phyloP scores from a whole-genome alignment of 2,797 vertebrate genomes.

The Staurois parvus region DNA sequence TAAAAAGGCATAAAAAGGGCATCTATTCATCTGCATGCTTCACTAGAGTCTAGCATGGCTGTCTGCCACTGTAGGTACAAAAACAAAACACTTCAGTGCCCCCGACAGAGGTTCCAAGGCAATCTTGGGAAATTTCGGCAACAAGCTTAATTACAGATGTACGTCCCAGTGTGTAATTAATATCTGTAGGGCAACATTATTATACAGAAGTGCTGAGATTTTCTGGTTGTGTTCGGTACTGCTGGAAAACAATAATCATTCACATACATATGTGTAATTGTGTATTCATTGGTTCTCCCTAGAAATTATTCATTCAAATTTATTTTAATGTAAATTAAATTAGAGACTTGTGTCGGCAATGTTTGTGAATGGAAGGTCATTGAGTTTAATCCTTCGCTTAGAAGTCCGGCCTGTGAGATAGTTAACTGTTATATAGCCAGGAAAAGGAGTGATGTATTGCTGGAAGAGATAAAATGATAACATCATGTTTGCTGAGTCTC shows the following conservation, averaged over 20 bases:
- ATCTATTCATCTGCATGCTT: constrained; percentile 36
- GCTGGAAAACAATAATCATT: constrained; percentile 8
- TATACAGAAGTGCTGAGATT: constrained; percentile 1
- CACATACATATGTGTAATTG: not conserved
- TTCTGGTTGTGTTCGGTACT: constrained; percentile 1
- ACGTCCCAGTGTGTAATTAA: constrained; percentile 19
- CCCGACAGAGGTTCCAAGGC: constrained; percentile 43
- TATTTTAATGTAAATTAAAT: constrained; percentile 31
- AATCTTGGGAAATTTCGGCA: constrained; percentile 28
- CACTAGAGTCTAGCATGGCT: constrained; percentile 37
- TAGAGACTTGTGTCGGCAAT: constrained; percentile 10
- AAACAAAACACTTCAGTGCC: constrained; percentile 56
- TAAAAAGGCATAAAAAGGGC: constrained; percentile 31
- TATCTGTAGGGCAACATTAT: constrained; percentile 11
- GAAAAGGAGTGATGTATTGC: not conserved
- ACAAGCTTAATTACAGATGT: constrained; percentile 37
- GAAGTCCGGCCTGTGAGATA: not conserved
- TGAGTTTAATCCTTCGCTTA: not conserved
- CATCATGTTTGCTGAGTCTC: not conserved
- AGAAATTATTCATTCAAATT: constrained; percentile 15
- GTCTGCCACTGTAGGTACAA: constrained; percentile 25
- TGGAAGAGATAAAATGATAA: not conserved
- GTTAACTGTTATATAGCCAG: not conserved
- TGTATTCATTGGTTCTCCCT: constrained; percentile 5
- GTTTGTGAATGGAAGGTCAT: not conserved